phyloP scores from a whole-genome alignment of 2,113 vertebrate species.

The Ophthalmolycus amberensis region DNA sequence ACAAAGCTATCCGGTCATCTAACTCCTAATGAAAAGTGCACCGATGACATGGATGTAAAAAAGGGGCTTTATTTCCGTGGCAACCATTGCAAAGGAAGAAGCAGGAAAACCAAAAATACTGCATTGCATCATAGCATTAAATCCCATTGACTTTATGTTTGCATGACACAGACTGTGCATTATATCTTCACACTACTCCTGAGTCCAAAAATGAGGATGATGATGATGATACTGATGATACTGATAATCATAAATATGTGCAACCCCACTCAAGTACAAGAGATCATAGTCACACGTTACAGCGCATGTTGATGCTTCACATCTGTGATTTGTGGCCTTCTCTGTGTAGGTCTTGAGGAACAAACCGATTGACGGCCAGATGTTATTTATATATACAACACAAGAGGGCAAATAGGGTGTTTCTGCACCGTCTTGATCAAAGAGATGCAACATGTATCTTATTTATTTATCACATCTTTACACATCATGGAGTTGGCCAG shows the following conservation, averaged over 20 bases:
- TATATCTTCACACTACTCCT: slow-evolving; percentile 11
- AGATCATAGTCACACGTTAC: slow-evolving; percentile 15
- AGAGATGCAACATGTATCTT: slow-evolving; percentile 20
- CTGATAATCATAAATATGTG: neutral
- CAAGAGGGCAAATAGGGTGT: neutral
- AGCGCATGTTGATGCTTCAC: slow-evolving; percentile 19
- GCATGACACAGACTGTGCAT: slow-evolving; percentile 14
- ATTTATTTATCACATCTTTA: neutral
- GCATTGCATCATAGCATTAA: slow-evolving; percentile 67
- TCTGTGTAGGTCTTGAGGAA: slow-evolving; percentile 18
- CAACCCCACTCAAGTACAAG: neutral
- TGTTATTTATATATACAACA: slow-evolving; percentile 39
- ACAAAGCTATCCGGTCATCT: slow-evolving; percentile 47
- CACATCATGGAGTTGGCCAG: neutral
- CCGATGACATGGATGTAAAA: slow-evolving; percentile 63
- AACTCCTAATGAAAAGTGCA: slow-evolving; percentile 67
- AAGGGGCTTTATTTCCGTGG: slow-evolving; percentile 70
- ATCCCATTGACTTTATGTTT: slow-evolving; percentile 52
- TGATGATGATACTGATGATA: neutral
- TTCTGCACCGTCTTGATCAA: slow-evolving; percentile 26
- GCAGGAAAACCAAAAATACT: slow-evolving; percentile 62
- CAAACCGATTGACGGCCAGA: slow-evolving; percentile 35
- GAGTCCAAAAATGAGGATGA: slow-evolving; percentile 15
- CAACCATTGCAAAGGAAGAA: slow-evolving; percentile 57
- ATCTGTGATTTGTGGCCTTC: slow-evolving; percentile 20